phyloP scores from a whole-genome alignment of 2,797 vertebrate genomes.

The Spinibarbus caldwelli region DNA sequence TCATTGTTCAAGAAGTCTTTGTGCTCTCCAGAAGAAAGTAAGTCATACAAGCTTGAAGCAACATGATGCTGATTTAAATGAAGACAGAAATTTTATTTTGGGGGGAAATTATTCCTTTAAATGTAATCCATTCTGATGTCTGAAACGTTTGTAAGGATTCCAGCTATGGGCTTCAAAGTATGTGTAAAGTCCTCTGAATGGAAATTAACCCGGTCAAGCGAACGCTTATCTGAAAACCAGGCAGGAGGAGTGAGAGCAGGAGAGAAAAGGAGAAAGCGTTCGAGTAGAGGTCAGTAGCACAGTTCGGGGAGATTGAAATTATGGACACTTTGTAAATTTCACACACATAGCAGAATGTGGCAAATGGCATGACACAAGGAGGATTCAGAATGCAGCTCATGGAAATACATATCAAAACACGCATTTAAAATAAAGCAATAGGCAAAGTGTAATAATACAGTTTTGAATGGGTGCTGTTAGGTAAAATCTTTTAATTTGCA shows the following conservation, averaged over 20 bases:
- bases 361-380: slow-evolving; percentile 4
- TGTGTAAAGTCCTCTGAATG: slow-evolving; percentile 32
- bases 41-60: not conserved
- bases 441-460: not conserved
- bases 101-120: not conserved
- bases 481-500: not conserved
- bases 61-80: not conserved
- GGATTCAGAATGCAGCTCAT: slow-evolving; percentile 3
- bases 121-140: slow-evolving; percentile 6
- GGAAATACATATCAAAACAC: not conserved
- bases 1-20: not conserved
- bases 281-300: slow-evolving; percentile 10
- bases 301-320: slow-evolving; percentile 10
- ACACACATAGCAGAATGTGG: not conserved
- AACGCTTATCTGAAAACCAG: slow-evolving; percentile 26
- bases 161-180: slow-evolving; percentile 27
- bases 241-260: not conserved
- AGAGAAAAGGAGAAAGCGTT: slow-evolving; percentile 3
- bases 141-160: not conserved
- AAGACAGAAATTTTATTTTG: slow-evolving; percentile 11
- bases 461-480: not conserved
- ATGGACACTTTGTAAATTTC: slow-evolving; percentile 10
- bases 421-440: not conserved
- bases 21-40: not conserved
- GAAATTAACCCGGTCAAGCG: slow-evolving; percentile 32